Percentiles rank a stretch among this genome's conserved stretches.
phyloP scores from a whole-genome alignment of 2,113 vertebrate species.

The Microtus pennsylvanicus region DNA sequence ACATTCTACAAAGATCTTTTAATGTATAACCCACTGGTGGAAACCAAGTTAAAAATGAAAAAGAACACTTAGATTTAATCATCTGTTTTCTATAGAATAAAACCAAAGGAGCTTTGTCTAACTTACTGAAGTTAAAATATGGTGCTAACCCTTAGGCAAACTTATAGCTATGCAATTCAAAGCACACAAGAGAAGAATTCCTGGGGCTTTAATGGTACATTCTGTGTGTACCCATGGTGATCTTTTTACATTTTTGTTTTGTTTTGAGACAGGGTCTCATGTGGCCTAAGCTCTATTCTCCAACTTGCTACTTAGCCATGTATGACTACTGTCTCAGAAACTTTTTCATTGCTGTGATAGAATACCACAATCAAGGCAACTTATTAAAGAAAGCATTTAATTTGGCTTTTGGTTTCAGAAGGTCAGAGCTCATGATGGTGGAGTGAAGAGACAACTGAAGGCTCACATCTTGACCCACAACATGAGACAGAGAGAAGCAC shows the following conservation, averaged over 20 bases:
- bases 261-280: neutral
- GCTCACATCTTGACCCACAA: neutral
- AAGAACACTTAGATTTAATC: constrained; percentile 56
- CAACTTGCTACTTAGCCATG: neutral
- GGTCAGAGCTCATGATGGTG: neutral
- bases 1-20: constrained; percentile 55
- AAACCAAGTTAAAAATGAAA: constrained; percentile 58
- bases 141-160: neutral
- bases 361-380: neutral
- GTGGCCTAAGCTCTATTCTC: neutral
- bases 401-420: neutral
- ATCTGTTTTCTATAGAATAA: constrained; percentile 39
- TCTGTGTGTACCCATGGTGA: neutral
- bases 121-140: neutral
- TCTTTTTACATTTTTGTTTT: neutral
- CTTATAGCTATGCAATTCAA: neutral
- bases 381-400: neutral
- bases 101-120: constrained; percentile 34
- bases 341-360: neutral
- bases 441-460: neutral
- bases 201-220: neutral
- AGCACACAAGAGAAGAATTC: neutral
- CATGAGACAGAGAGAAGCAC: neutral
- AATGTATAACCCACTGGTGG: constrained; percentile 8
- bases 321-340: neutral